Evolutionary conservation across 2,797 vertebrate genomes (phyloP).

Genomic region (Brotogeris chrysoptera): DNA sequence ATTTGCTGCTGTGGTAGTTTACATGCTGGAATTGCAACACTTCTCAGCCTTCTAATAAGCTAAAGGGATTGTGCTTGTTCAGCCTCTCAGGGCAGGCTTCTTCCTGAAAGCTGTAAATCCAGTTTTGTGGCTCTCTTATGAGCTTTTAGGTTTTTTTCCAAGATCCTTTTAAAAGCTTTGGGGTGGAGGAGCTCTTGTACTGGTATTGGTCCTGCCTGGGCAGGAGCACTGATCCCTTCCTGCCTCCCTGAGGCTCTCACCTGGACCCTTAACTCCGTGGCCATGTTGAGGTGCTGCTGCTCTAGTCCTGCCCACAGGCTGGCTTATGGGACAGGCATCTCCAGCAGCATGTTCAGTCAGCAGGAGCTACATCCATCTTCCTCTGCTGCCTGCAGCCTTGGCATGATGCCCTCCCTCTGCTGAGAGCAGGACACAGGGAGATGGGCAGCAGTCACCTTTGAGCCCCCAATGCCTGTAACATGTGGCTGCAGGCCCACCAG

Average conservation of each 20-base stretch:
- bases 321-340: not conserved
- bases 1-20: not conserved
- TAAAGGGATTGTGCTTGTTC: slow-evolving; percentile 48
- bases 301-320: not conserved
- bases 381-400: not conserved
- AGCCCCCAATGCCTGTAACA: not conserved
- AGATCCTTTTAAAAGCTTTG: not conserved
- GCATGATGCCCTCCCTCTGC: not conserved
- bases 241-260: not conserved
- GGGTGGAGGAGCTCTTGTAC: not conserved
- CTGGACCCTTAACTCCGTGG: not conserved
- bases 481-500: not conserved
- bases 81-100: slow-evolving; percentile 11
- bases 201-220: not conserved
- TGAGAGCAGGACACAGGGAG: not conserved
- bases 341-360: not conserved
- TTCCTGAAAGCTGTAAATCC: slow-evolving; percentile 24
- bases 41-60: slow-evolving; percentile 4
- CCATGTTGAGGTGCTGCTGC: not conserved
- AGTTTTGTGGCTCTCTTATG: not conserved
- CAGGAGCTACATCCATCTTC: not conserved
- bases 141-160: not conserved
- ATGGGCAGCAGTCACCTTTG: not conserved
- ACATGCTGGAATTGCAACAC: not conserved
- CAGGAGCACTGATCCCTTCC: not conserved